Evolutionary conservation across 2,113 vertebrate species (phyloP), one percentile per base, ranked within the genome.

Genomic region (Terrapene triunguis): DNA sequence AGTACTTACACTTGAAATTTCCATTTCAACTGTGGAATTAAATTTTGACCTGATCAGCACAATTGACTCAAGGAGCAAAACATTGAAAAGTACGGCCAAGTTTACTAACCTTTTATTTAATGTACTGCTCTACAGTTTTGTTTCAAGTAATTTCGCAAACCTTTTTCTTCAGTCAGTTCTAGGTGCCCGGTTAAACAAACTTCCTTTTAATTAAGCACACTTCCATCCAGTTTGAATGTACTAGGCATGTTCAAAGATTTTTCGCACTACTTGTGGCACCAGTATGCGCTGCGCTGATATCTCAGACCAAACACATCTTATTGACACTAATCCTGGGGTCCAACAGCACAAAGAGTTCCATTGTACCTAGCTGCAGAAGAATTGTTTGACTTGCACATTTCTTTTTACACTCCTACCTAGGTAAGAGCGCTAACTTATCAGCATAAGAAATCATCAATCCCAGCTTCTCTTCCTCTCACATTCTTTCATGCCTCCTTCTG

Each of bases 181-280:
- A 94, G 57, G 94, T 85, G 93, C 91, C 95, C 94, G 95, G 87
- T 90, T 95, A 95, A 96, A 95, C 92, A 97, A 97, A 97, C 80
- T 95, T 3, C 85, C 83, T 96, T 92, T 96, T 62, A 90, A 96
- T 84, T 82, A 65, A 88, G 95, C 93, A 88, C 79, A 91, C 93
- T 85, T 84, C 47, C 59, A 88, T 84, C 91, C 57, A 96, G 78
- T 93, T 90, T 83, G 91, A 95, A 88, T 94, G 91, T 79, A 62
- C 47, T 76, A 44, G 76, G 13, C 4, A 57, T 51, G 17, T 55
- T 76, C 24, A 76, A 0, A 1, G 84, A 88, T 50, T 92, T 94
- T 85, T 82, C 87, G 87, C 5, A 59, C 57, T 1, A 0, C 4
- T 10, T 42, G 29, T 1, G 2, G 78, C 88, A 86, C 22, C 0